Evolutionary conservation across 2,797 vertebrate genomes (phyloP), one percentile per base, ranked within the genome.

Genomic region (Tinamus major): DNA sequence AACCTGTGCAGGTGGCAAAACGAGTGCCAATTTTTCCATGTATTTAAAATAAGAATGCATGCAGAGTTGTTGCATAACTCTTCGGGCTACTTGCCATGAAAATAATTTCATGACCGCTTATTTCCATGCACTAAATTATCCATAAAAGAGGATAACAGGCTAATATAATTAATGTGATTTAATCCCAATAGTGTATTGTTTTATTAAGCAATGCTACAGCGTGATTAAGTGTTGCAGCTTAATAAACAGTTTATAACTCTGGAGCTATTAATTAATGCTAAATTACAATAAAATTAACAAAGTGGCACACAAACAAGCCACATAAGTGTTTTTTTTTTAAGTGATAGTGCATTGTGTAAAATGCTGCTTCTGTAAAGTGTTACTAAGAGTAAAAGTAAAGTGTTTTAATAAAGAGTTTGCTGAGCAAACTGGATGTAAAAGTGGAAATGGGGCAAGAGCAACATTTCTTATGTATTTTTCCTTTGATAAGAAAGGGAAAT

Each of bases 241-340:
- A 87, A 93, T 74, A 71, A 91, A 80, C 68, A 76, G 80, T 75
- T 79, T 85, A 65, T 84, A 93, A 88, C 67, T 27, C 58, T 35
- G 77, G 65, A 72, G 76, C 49, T 94, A 69, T 92, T 89, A 95
- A 94, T 94, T 95, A 93, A 85, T 83, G 49, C 41, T 85, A 89
- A 93, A 93, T 89, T 93, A 89, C 76, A 92, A 75, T 87, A 80
- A 95, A 91, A 93, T 87, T 75, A 93, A 35, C 65, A 49, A 85
- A 82, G 71, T 68, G 87, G 58, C 58, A 58, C 55, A 71, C 79
- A 89, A 94, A 85, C 64, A 94, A 92, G 46, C 15, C 6, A 29
- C 49, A 14, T 33, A 79, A 87, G 77, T 85, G 53, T 78, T 93
- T 64, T 71, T 46, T 26, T 49, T 49, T 42, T 35, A 6, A 79